Base-by-base conservation (phyloP, 2,113 vertebrate genomes). In the Cyphomyrus discorhynchus region DNA sequence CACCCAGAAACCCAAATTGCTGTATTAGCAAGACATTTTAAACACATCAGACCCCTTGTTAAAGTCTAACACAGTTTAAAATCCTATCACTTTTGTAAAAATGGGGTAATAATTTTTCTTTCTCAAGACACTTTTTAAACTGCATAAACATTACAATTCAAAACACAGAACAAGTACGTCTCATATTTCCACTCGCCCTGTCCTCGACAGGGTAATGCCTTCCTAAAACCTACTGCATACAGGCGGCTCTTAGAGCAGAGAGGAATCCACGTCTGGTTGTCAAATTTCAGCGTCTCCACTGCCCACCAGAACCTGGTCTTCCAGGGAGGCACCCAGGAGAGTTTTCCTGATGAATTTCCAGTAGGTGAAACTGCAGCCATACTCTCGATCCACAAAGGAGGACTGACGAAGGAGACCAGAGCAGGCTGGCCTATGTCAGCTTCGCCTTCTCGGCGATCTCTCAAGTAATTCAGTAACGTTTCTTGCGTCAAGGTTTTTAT, bases 261-360 rank as follows among this genome's bases (percentile, higher is more conserved):
- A 66, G 94, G 95, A 89, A 96, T 95, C 95, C 95, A 96, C 91
- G 90, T 94, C 91, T 94, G 94, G 45, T 89, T 92, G 77, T 93
- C 90, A 62, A 89, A 90, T 80, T 91, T 93, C 35, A 93, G 91
- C 53, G 89, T 89, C 89, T 93, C 92, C 39, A 93, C 88, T 10
- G 52, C 90, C 91, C 91, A 92, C 42, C 92, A 91, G 2, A 88
- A 90, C 7, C 92, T 93, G 7, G 89, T 89, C 77, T 94, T 95
- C 94, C 90, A 90, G 21, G 92, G 91, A 9, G 89, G 84, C 19
- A 56, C n/a, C 90, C 5, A 91, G 58, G 27, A 89, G 91, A 91
- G 90, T 3, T 92, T 93, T 39, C 92, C 83, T 31, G 83, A 86
- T 49, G 45, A 86, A n/a, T 4, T 91, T 87, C 89, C 87, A 58